Evolutionary conservation across 2,888 invertebrate species (phyloP).

Genomic region (Eubasilissa splendida): DNA sequence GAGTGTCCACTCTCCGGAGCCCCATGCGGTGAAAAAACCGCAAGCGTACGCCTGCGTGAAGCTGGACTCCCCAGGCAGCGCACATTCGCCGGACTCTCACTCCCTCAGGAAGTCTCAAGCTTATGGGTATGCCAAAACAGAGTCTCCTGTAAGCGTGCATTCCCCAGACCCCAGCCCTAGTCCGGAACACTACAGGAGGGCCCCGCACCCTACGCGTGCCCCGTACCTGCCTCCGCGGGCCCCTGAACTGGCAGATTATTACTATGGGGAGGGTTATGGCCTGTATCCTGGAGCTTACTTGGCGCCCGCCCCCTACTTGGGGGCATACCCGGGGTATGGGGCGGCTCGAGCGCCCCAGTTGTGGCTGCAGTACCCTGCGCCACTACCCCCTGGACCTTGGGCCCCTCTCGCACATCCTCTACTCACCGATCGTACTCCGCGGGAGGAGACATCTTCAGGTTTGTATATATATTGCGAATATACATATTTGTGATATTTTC

Average conservation of each 20-base stretch:
- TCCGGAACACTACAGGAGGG: constrained; percentile 67
- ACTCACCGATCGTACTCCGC: constrained; percentile 71
- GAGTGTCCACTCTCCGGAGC: constrained; percentile 67
- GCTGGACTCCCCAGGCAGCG: constrained; percentile 67
- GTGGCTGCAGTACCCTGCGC: constrained; percentile 70
- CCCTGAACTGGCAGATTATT: constrained; percentile 62
- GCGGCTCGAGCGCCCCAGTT: constrained; percentile 64
- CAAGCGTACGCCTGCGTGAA: constrained; percentile 58
- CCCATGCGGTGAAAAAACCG: constrained; percentile 23
- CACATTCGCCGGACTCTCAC: constrained; percentile 65
- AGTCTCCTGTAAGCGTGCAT: constrained; percentile 66
- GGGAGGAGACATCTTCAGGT: constrained; percentile 76
- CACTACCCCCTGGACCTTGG: constrained; percentile 72
- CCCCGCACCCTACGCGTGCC: constrained; percentile 51
- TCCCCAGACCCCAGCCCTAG: constrained; percentile 66
- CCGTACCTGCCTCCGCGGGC: constrained; percentile 67
- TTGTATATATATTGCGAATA: constrained; percentile 20
- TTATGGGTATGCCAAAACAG: constrained; percentile 62
- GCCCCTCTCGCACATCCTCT: constrained; percentile 70
- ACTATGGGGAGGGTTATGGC: constrained; percentile 59
- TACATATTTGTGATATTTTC: too few species aligned
- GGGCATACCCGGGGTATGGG: constrained; percentile 48
- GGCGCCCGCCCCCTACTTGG: constrained; percentile 52
- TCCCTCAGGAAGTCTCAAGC: constrained; percentile 9
- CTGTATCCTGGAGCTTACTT: constrained; percentile 61